Percentiles rank a stretch among this genome's conserved stretches.
Conservation (phyloP, 2,113 vertebrate species). For the Daubentonia madagascariensis region DNA sequence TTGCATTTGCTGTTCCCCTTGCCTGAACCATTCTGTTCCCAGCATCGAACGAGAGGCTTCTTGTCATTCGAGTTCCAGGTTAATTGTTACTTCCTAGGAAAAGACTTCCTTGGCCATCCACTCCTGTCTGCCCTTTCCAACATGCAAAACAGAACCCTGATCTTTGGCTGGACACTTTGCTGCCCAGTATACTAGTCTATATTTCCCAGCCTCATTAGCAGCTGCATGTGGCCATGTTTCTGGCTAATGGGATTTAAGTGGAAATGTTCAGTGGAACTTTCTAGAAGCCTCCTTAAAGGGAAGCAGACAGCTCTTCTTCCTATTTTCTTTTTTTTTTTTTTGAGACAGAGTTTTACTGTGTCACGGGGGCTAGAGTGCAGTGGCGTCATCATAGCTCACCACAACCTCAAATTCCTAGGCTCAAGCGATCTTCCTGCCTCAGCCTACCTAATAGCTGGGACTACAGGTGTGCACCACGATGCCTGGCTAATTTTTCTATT, state of each 20-base stretch:
- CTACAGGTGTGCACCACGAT: too few relatives aligned
- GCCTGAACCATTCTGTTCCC: neutral
- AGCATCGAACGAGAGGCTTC: neutral
- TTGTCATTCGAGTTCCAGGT: neutral
- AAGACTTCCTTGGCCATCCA: neutral
- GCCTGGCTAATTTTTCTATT: too few relatives aligned
- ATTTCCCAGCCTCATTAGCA: neutral
- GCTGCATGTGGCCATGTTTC: neutral
- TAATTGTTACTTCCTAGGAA: neutral
- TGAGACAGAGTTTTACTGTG: too few relatives aligned
- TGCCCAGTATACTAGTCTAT: accelerated
- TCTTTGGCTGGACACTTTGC: neutral
- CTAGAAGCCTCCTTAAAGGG: neutral
- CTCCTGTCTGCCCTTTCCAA: neutral
- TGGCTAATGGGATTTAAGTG: neutral
- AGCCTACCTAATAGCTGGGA: too few relatives aligned
- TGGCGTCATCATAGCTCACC: too few relatives aligned
- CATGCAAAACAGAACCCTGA: neutral
- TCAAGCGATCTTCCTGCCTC: too few relatives aligned
- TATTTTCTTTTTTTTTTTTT: neutral
- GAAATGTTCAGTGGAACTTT: neutral
- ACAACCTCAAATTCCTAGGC: too few relatives aligned
- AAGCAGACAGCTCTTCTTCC: neutral
- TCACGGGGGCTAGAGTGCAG: too few relatives aligned
- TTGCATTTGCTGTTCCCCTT: neutral